phyloP scores from a whole-genome alignment of 92 coral and sea anemone species.

The Umimayanthus kanabou region DNA sequence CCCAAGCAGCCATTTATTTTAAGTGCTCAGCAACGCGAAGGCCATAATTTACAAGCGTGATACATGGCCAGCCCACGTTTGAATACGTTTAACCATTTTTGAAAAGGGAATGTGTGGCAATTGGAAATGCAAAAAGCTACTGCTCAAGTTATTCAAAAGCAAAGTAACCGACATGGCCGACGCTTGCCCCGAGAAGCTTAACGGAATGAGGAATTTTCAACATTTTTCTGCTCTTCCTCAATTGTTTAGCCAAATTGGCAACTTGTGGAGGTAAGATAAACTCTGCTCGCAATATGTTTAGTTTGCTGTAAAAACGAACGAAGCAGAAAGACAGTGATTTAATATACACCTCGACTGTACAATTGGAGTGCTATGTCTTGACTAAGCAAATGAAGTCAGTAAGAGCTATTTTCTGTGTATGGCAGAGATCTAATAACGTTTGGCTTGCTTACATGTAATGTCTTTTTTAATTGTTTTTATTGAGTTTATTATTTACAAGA shows the following conservation, averaged over 20 bases:
- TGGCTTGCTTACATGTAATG: background rate
- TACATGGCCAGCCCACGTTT: background rate
- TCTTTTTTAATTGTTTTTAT: background rate
- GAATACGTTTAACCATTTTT: background rate
- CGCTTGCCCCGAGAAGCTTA: background rate
- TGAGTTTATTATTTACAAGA: background rate
- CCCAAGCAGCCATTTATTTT: background rate
- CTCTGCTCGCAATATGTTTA: too few species aligned
- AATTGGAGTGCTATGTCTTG: background rate
- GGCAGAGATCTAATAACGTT: background rate
- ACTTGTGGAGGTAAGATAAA: background rate
- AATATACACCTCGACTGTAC: too few species aligned
- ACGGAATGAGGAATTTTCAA: background rate
- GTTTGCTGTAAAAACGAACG: background rate
- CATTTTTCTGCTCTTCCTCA: background rate
- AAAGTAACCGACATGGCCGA: background rate
- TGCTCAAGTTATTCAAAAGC: conserved; percentile 7
- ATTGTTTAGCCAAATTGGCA: background rate
- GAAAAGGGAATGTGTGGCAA: conserved; percentile 11
- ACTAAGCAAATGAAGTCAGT: background rate
- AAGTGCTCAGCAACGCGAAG: background rate
- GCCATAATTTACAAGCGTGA: background rate
- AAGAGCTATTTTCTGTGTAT: background rate
- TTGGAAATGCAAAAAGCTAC: background rate
- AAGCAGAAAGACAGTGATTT: background rate